Conservation (phyloP, 2,113 vertebrate species). For the Phycodurus eques region DNA sequence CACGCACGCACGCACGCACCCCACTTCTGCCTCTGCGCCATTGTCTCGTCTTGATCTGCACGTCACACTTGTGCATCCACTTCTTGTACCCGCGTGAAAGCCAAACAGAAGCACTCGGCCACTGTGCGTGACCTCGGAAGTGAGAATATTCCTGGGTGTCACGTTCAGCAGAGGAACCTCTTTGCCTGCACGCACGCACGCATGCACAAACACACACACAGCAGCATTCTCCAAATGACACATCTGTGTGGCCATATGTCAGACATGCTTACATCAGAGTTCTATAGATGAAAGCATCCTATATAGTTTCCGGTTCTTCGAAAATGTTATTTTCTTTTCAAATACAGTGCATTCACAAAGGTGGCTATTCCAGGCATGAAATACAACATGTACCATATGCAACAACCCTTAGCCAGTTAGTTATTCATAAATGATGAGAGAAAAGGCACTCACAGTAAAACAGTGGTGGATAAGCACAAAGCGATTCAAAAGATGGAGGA, state of each 20-base stretch:
- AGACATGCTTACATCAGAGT: constrained; percentile 11
- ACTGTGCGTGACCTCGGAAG: constrained; percentile 60
- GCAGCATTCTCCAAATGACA: background rate
- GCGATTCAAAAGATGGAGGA: constrained; percentile 34
- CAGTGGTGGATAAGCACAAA: constrained; percentile 37
- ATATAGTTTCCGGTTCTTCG: background rate
- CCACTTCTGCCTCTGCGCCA: constrained; percentile 14
- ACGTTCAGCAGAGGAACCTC: constrained; percentile 53
- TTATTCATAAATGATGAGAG: background rate
- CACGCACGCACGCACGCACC: constrained; percentile 8
- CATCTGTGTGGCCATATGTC: constrained; percentile 19
- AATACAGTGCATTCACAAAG: background rate
- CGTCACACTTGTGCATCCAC: background rate
- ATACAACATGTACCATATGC: background rate
- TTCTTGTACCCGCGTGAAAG: constrained; percentile 16
- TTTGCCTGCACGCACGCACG: constrained; percentile 22
- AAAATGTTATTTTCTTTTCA: background rate
- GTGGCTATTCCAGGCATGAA: background rate
- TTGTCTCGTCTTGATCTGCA: constrained; percentile 13
- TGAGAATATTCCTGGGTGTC: constrained; percentile 52
- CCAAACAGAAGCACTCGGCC: constrained; percentile 39
- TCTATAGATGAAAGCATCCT: background rate
- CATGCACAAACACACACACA: background rate
- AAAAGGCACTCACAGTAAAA: constrained; percentile 11
- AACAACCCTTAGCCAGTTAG: background rate